A percentile compares a stretch with the other conserved stretches of the same genome.
Conservation (phyloP, 2,113 vertebrate genomes). For the Malurus cyaneus region DNA sequence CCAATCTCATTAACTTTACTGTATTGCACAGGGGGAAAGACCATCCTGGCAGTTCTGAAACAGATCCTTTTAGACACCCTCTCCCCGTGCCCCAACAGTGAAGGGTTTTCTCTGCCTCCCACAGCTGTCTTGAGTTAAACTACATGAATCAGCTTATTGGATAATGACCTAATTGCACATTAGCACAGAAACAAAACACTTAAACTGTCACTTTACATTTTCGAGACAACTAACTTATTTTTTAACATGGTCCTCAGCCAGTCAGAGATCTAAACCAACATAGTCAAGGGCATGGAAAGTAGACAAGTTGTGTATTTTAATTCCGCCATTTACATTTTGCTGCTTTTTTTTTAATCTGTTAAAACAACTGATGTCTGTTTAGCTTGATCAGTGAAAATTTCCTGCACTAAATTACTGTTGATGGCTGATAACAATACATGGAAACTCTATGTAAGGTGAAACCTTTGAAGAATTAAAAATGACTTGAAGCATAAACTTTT, state of each 20-base stretch:
- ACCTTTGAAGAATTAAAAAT: not conserved
- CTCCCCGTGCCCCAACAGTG: not conserved
- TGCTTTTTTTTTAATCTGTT: not conserved
- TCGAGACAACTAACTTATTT: constrained; percentile 48
- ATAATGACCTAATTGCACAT: constrained; percentile 71
- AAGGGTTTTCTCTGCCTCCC: constrained; percentile 4
- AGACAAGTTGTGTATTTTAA: not conserved
- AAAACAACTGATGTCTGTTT: not conserved
- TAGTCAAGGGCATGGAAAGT: not conserved
- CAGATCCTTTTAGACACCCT: not conserved
- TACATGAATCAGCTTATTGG: constrained; percentile 63
- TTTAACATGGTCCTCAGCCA: not conserved
- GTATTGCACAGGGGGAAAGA: not conserved
- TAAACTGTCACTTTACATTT: constrained; percentile 68
- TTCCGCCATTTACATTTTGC: not conserved
- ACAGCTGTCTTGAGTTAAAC: constrained; percentile 69
- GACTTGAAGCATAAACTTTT: not conserved
- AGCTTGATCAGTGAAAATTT: not conserved
- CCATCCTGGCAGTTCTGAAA: not conserved
- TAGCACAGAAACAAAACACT: constrained; percentile 63
- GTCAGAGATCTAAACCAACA: not conserved
- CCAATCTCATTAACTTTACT: not conserved
- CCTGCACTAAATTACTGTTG: constrained; percentile 30
- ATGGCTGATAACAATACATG: constrained; percentile 3
- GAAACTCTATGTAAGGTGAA: not conserved